phyloP scores from a whole-genome alignment of 2,113 vertebrate genomes.

The Seriola quinqueradiata region DNA sequence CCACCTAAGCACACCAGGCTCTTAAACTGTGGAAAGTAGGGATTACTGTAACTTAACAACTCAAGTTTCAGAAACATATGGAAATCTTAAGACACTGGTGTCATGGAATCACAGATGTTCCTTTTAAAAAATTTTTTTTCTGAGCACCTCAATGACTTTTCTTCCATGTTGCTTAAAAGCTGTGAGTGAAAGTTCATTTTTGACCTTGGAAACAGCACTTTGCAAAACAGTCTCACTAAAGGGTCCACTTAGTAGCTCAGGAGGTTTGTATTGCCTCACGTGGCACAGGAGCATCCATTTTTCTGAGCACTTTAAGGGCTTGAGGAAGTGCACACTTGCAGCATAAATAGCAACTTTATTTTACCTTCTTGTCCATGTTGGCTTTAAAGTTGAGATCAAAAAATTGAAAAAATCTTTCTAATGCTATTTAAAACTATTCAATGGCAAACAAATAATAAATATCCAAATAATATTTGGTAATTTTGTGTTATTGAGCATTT shows the following conservation, averaged over 20 bases:
- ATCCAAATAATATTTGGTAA: neutral
- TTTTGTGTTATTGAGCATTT: neutral
- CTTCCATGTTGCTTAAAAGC: neutral
- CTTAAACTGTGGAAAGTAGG: neutral
- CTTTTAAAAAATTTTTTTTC: neutral
- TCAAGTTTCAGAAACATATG: neutral
- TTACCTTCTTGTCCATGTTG: neutral
- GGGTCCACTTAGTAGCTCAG: neutral
- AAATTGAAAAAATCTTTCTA: neutral
- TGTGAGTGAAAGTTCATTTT: neutral
- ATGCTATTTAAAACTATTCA: neutral
- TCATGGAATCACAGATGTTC: neutral
- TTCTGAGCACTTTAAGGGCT: neutral
- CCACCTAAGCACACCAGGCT: neutral
- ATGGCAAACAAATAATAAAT: no score
- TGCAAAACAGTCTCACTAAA: neutral
- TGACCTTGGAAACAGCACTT: conserved; percentile 10
- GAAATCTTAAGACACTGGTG: neutral
- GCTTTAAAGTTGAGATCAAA: neutral
- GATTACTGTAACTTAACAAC: neutral
- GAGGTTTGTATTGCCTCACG: neutral
- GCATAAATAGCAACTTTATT: neutral
- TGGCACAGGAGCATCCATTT: neutral
- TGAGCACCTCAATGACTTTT: neutral
- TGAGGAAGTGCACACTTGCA: neutral